Percentiles rank a stretch among this genome's conserved stretches.
These are phyloP conservation scores for Artibeus lituratus DNA, from an alignment of 2,797 vertebrate genomes.

Conservation along the genomic window DNA sequence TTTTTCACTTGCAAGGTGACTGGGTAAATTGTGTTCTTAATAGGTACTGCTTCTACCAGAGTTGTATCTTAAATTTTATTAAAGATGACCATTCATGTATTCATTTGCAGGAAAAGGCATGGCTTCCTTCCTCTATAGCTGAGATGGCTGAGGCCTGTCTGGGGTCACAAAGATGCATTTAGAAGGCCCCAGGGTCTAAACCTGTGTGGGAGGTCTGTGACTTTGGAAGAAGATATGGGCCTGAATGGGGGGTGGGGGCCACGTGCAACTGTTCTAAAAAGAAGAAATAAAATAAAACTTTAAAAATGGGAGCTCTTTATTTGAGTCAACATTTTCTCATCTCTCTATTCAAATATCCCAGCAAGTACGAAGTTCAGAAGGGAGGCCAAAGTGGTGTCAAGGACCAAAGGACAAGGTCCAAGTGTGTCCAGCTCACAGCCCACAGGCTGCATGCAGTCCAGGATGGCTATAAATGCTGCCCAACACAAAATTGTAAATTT, in stretches of 20 bases:
- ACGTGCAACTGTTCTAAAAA: not conserved
- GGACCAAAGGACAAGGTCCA: not conserved
- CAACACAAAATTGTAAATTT: too few species aligned
- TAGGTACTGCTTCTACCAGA: not conserved
- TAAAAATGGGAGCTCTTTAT: not conserved
- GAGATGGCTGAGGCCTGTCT: not conserved
- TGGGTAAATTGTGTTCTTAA: not conserved
- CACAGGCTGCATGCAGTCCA: too few species aligned
- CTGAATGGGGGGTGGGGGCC: not conserved
- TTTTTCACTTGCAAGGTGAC: not conserved
- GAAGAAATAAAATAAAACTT: constrained; percentile 21
- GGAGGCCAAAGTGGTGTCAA: not conserved
- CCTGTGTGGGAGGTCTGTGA: not conserved
- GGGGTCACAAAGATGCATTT: not conserved
- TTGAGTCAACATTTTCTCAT: constrained; percentile 1
- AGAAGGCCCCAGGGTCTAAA: not conserved
- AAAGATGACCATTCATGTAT: not conserved
- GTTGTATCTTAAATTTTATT: not conserved
- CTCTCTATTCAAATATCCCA: not conserved
- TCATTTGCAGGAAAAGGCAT: not conserved
- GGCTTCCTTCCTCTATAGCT: not conserved
- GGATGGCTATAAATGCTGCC: too few species aligned
- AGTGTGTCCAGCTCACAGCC: too few species aligned
- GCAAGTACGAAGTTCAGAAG: not conserved
- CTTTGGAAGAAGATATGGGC: not conserved